Base-by-base conservation (phyloP, 1,140 invertebrate genomes). In the Oscheius sp. region DNA sequence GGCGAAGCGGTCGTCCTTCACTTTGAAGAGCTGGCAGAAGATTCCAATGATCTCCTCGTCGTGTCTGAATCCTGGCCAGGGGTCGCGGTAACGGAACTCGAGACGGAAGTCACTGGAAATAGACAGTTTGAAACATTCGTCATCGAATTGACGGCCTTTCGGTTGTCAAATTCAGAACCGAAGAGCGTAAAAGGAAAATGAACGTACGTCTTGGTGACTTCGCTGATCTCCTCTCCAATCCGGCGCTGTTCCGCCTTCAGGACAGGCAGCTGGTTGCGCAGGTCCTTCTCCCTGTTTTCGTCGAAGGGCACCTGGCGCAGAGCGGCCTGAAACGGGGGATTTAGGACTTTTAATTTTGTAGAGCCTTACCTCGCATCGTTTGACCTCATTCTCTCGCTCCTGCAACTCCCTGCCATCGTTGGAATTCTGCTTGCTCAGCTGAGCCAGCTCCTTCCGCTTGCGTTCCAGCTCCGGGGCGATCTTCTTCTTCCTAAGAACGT, bases 371-470 rank as follows among this genome's bases (percentile, higher is more conserved):
- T 46, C 35, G 36, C 64, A 46, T 7, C 38, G 13, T 15, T n/a
- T 3, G n/a, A 28, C 23, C 38, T 46, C 38, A 49, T 15, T 20
- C 18, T 67, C 35, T 29, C 26, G 46, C 26, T 58, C 45, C 20
- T 68, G 45, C 31, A 29, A n/a, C 29, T 72, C 42, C 18, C 26
- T 52, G 10, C 28, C 36, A 18, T 73, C 45, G 18, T 58, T 73
- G 2, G 28, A 23, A 31, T 32, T 28, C 74, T 74, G 42, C 23
- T 28, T 38, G 28, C 29, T 4, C 38, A 32, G 26, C 2, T 58
- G n/a, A 66, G 74, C 69, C 36, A 52, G 26, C 35, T 73, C 49
- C 28, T 73, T 73, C 45, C 52, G 18, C 68, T 73, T 73, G 42
- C 23, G n/a, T 45, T 15, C 32, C 38, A 72, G 26, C 69, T 31